These are phyloP conservation scores for Orthonyx spaldingii DNA, from an alignment of 2,113 vertebrate genomes.

Conservation along the genomic window DNA sequence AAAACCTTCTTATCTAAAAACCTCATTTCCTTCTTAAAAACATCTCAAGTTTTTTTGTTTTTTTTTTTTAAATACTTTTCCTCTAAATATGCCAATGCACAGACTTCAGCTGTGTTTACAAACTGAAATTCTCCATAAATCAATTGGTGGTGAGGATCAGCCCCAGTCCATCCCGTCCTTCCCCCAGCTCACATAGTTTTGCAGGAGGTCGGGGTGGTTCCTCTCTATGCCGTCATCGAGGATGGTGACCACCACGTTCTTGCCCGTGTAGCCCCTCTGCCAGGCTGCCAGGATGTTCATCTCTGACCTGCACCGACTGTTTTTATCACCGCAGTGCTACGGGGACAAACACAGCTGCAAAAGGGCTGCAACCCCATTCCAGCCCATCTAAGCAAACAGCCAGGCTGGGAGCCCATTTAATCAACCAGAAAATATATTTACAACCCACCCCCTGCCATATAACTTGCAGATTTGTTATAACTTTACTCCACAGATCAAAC, in stretches of 20 bases:
- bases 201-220: slow-evolving; percentile 78
- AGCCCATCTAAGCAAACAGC: background rate
- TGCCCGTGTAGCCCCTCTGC: slow-evolving; percentile 80
- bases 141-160: background rate
- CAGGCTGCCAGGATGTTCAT: slow-evolving; percentile 81
- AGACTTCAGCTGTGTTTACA: background rate
- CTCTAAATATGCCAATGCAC: background rate
- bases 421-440: background rate
- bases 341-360: background rate
- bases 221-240: slow-evolving; percentile 81
- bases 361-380: background rate
- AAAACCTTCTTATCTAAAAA: background rate
- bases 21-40: slow-evolving; percentile 29
- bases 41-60: background rate
- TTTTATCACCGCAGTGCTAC: slow-evolving; percentile 73
- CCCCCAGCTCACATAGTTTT: slow-evolving; percentile 76
- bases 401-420: background rate
- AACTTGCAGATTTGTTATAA: background rate
- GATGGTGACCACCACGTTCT: slow-evolving; percentile 80
- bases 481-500: background rate
- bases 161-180: background rate
- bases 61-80: background rate
- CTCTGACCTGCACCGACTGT: slow-evolving; percentile 74
- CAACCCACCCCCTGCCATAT: background rate
- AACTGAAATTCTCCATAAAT: background rate